These are phyloP conservation scores for Eupsilia transversa DNA, from an alignment of 2,888 invertebrate genomes.

Conservation along the genomic window DNA sequence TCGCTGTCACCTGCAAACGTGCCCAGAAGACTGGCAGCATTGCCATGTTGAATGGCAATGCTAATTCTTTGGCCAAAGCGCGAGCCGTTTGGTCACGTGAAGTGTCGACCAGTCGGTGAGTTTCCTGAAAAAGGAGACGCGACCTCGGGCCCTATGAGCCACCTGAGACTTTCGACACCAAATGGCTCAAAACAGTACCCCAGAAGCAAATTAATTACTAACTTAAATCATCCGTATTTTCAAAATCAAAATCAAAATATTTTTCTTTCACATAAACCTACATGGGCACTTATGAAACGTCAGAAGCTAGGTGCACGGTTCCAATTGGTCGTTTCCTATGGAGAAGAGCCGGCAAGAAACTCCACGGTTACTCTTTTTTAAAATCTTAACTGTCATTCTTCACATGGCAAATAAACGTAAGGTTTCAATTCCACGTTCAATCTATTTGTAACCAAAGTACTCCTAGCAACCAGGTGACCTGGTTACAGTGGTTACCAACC, in stretches of 20 bases:
- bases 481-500: constrained; percentile 23
- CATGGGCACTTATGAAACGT: too few relatives aligned
- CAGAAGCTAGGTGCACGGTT: too few relatives aligned
- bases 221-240: background rate
- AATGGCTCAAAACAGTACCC: too few relatives aligned
- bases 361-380: too few relatives aligned
- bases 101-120: background rate
- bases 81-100: background rate
- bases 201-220: background rate
- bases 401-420: background rate
- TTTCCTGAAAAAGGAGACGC: too few relatives aligned
- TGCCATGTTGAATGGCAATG: background rate
- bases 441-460: background rate
- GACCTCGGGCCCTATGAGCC: too few relatives aligned
- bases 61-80: background rate
- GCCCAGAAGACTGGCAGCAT: background rate
- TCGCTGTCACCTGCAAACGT: background rate
- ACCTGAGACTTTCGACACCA: too few relatives aligned
- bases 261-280: too few relatives aligned
- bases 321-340: too few relatives aligned
- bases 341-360: too few relatives aligned
- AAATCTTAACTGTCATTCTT: background rate
- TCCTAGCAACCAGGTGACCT: constrained; percentile 7
- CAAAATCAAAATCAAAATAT: too few relatives aligned
- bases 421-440: background rate